Evolutionary conservation across 2,888 invertebrate species (phyloP).

Genomic region (Bembecia ichneumoniformis): DNA sequence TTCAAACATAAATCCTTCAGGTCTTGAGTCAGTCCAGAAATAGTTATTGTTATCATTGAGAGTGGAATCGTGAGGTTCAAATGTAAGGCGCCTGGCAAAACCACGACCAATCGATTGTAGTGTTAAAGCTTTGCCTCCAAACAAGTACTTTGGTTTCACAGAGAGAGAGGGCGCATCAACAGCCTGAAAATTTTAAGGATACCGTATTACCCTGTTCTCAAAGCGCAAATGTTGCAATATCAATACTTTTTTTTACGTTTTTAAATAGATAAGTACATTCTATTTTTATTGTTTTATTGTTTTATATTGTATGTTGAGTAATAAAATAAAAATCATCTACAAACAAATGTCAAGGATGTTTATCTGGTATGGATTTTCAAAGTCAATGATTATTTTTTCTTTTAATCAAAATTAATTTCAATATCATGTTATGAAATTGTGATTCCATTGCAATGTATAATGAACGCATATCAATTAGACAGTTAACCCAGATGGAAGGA

Average conservation of each 20-base stretch:
- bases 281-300: neutral
- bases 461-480: too few species aligned
- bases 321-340: too few species aligned
- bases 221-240: slow-evolving; percentile 1
- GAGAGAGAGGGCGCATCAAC: slow-evolving; percentile 56
- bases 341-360: too few species aligned
- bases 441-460: too few species aligned
- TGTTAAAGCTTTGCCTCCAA: slow-evolving; percentile 76
- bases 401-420: too few species aligned
- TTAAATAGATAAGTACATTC: slow-evolving; percentile 10
- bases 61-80: slow-evolving; percentile 74
- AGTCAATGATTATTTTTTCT: too few species aligned
- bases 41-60: slow-evolving; percentile 79
- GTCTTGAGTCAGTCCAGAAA: slow-evolving; percentile 84
- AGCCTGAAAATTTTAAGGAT: slow-evolving; percentile 40
- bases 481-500: too few species aligned
- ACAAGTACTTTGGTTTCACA: slow-evolving; percentile 71
- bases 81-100: slow-evolving; percentile 80
- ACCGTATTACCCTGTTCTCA: neutral
- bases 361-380: too few species aligned
- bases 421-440: too few species aligned
- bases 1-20: slow-evolving; percentile 82
- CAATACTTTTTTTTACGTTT: slow-evolving; percentile 3
- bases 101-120: slow-evolving; percentile 81
- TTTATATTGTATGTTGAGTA: too few species aligned